Evolutionary conservation across 2,113 vertebrate species (phyloP), one percentile per base, ranked within the genome.

Genomic region (Notarius quadriscutis): DNA sequence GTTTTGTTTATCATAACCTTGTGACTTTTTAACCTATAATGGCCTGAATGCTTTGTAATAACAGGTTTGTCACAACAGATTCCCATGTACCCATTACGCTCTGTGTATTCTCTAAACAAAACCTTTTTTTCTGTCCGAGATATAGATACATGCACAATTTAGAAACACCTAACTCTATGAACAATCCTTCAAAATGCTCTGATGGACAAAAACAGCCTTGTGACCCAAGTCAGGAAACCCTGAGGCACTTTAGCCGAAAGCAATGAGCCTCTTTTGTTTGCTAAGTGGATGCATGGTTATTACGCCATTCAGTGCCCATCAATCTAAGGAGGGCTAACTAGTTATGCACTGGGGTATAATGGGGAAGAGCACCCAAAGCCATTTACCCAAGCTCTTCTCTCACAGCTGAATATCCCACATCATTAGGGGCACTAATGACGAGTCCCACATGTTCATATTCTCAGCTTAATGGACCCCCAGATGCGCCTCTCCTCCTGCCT

Each of bases 341-440:
- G 80, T 50, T 34, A 75, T 63, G 48, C 84, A 78, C 60, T 51
- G 51, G 71, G 69, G 84, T 63, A 78, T 84, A 84, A 78, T 34
- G 22, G 41, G 81, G 3, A 15, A 71, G 78, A 60, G 8, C 27
- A 48, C 84, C 84, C 57, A 58, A 41, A 79, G 51, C 63, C 74
- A 74, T 80, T 86, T 58, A 83, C 65, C 63, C 57, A 55, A 65
- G 15, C 60, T 30, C 72, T 53, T 78, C 69, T 60, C 65, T 41
- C 84, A 83, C 53, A 67, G 79, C 69, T 63, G 84, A 51, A 69
- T 11, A 11, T 65, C 57, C 50, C 22, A 50, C 30, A 58, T 71
- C 62, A 58, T 6, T 34, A 53, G 57, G 50, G 81, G 81, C 83
- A 78, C 63, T 80, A 87, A 89, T 69, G 71, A 41, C 11, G 22